Base-by-base conservation (phyloP, 2,113 vertebrate species). In the Thunnus thynnus region DNA sequence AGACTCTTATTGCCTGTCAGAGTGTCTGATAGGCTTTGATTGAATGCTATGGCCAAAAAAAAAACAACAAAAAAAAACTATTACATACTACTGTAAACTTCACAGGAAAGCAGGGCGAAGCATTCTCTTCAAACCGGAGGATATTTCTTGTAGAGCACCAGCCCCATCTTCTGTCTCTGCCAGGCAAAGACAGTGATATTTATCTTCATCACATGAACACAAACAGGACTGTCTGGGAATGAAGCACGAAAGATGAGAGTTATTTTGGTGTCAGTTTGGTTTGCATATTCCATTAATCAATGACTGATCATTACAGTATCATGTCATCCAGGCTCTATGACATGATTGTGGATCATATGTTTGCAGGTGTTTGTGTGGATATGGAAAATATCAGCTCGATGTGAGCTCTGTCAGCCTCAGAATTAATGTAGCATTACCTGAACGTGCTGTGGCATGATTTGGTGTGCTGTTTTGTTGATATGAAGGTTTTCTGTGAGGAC, bases 131-230 rank as follows among this genome's bases (percentile, higher is more conserved):
- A 54, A 57, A 60, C 12, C 75, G 10, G 22, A 9, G 25, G 56
- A 58, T 67, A 10, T 68, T 52, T 83, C 25, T 60, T 46, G 50
- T 16, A 76, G 90, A 76, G 66, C 87, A 82, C 3, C 78, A 90
- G 89, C 92, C 68, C 87, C 89, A 88, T 87, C 91, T 91, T 79
- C 90, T 88, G 90, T 86, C 80, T 68, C 56, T 50, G 41, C 58
- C 44, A 12, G 22, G 87, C 18, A 84, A 89, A 79, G 63, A 55
- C 86, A 86, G 8, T 2, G 48, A 48, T 47, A 81, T 86, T 83
- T 46, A 62, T 90, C 80, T 86, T 80, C 77, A 84, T 89, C 68
- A 67, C 51, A 5, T 12, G 27, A 65, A 10, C 22, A 77, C 67
- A 62, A 71, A 72, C 80, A 51, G 32, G 20, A 47, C 20, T 75